Percentiles rank a stretch among this genome's conserved stretches.
These are phyloP conservation scores for Notospermus geniculatus DNA, from an alignment of 1,140 invertebrate species.

Conservation along the genomic window DNA sequence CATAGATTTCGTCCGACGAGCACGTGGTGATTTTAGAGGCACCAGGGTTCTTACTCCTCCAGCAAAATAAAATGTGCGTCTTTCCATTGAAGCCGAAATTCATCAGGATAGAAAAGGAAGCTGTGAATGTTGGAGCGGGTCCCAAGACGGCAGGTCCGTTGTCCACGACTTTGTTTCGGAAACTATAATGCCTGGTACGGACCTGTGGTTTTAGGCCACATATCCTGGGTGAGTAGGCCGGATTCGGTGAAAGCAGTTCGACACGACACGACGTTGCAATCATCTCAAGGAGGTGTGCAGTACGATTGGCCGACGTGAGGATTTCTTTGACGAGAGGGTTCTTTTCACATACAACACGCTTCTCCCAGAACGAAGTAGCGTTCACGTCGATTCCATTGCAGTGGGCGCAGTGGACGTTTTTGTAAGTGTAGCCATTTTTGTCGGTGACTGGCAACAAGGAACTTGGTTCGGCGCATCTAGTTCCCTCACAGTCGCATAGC, in stretches of 20 bases:
- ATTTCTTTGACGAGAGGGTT: background rate
- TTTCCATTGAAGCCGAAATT: constrained; percentile 52
- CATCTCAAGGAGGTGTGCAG: background rate
- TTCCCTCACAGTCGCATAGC: no score
- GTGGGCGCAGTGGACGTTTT: constrained; percentile 63
- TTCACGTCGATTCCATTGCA: constrained; percentile 56
- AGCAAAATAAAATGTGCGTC: constrained; percentile 59
- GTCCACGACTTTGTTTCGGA: background rate
- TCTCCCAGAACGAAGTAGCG: constrained; percentile 39
- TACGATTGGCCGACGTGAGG: background rate
- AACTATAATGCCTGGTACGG: background rate
- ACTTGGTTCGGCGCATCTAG: background rate
- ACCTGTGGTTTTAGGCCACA: background rate
- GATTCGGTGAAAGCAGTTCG: background rate
- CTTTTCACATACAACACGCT: constrained; percentile 42
- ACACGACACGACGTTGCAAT: background rate
- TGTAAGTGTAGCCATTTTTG: constrained; percentile 56
- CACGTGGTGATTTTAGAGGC: background rate
- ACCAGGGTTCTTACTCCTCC: constrained; percentile 32
- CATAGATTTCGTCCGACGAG: constrained; percentile 2
- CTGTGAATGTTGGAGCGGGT: constrained; percentile 30
- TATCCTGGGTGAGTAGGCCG: background rate
- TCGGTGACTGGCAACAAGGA: constrained; percentile 50
- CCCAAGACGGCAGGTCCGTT: background rate
- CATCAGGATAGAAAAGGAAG: constrained; percentile 57